Base-by-base conservation (phyloP, 2,113 vertebrate species). In the Marcusenius ussheri region DNA sequence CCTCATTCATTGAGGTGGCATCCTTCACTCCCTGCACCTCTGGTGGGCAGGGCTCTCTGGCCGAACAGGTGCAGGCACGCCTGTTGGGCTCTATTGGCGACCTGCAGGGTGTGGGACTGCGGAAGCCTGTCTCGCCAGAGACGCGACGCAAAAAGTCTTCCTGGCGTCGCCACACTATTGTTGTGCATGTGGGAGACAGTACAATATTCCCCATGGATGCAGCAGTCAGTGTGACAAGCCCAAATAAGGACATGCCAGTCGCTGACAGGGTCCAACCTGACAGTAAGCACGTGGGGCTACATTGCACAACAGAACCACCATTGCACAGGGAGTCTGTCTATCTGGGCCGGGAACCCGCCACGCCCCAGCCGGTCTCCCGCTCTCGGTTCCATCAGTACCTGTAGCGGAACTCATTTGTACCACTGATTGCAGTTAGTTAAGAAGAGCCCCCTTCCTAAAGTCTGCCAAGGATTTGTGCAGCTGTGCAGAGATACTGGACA, bases 151-250 rank as follows among this genome's bases (percentile, higher is more conserved):
- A 94, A 92, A 96, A 95, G 31, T 97, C 95, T 92, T 96, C 95
- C 66, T 97, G 96, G 96, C 95, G 97, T 0, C 96, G 96, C 10
- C 97, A 98, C 94, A 98, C 97, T 0, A 96, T 98, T 66, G 94
- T 98, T 74, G 97, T 98, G 90, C 94, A 91, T 85, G 66, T 93
- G 89, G 88, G 90, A 51, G 24, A 84, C 46, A 8, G 84, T 84
- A 50, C 62, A 62, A 89, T 83, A 42, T n/a, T 47, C 87, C 83
- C 89, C 90, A 87, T 91, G 83, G 89, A 77, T 19, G 80, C 35
- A 35, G 90, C 86, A 56, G 87, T 42, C 49, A 56, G 35, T 42
- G 24, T 50, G 19, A 51, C 46, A 42, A 27, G 10, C 47, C 51
- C 56, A 27, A 10, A 77, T 15, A 35, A 31, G 10, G 89, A 84